Evolutionary conservation across 2,113 vertebrate species (phyloP).

Genomic region (Proteles cristata): DNA sequence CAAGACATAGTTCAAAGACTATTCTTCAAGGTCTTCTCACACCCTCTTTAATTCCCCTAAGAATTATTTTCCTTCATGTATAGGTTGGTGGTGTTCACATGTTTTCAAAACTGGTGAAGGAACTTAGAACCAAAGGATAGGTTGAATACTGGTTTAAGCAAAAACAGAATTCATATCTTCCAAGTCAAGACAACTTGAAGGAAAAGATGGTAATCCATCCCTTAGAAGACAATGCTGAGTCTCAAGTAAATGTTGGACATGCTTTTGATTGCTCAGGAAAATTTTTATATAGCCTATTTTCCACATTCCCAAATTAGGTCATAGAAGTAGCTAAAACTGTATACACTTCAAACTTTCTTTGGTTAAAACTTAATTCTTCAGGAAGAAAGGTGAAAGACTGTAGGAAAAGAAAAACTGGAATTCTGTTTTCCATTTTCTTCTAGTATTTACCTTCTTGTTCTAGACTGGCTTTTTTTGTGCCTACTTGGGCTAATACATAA

Average conservation of each 20-base stretch:
- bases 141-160: neutral
- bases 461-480: neutral
- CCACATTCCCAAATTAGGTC: neutral
- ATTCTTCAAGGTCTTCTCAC: neutral
- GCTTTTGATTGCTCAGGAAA: neutral
- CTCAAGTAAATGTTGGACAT: neutral
- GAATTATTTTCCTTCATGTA: neutral
- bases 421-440: neutral
- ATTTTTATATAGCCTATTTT: slow-evolving; percentile 24
- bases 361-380: neutral
- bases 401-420: neutral
- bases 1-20: neutral
- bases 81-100: neutral
- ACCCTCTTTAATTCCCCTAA: neutral
- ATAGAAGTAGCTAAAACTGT: neutral
- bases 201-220: neutral
- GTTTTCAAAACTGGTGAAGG: neutral
- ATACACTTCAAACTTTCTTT: neutral
- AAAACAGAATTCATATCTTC: neutral
- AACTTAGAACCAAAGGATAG: neutral
- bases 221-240: neutral
- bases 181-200: neutral
- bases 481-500: neutral
- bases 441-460: neutral
- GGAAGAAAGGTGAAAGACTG: neutral